Evolutionary conservation across 2,888 invertebrate species (phyloP), one percentile per base, ranked within the genome.

Genomic region (Idaea dimidiata): DNA sequence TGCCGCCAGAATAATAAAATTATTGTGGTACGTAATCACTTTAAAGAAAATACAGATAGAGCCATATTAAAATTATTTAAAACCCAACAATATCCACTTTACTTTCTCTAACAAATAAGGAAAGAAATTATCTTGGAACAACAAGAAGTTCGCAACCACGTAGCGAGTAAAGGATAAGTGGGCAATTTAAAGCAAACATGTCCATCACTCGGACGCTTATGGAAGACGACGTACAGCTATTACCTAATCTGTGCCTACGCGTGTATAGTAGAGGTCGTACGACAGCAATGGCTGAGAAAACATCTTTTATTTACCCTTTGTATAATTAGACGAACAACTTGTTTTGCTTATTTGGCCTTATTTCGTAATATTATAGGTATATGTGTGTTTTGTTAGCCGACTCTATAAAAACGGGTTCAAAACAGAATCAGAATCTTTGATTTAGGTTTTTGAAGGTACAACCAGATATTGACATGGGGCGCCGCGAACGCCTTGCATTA

Each of bases 181-280:
- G 83, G 78, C 80, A 87, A 84, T 84, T 82, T 80, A 76, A 73
- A 76, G 73, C 59, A 74, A 69, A 73, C 77, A 74, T 79, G 87
- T 81, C 84, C 87, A 84, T 86, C 85, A 77, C 73, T 66, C 68
- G 61, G 67, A 83, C 83, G 61, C 75, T 79, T 86, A 87, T 77
- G 87, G 89, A 59, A 79, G 77, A 76, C 84, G 80, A 84, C 84
- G 83, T 64, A 59, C 18, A 14, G 31, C 53, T 62, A 62, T 66
- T 66, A 62, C 65, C 60, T 57, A 67, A 67, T 59, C 61, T 32
- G 59, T 63, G 66, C 90, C 91, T 83, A 90, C 90, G 86, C 88
- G 68, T 59, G 62, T 58, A 59, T 67, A 58, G 43, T 61, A 69
- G 78, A 77, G 78, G 78, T 77, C 76, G 69, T 6, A 43, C 43